Evolutionary conservation across 2,797 vertebrate genomes (phyloP).

Genomic region (Sebastolobus altivelis): DNA sequence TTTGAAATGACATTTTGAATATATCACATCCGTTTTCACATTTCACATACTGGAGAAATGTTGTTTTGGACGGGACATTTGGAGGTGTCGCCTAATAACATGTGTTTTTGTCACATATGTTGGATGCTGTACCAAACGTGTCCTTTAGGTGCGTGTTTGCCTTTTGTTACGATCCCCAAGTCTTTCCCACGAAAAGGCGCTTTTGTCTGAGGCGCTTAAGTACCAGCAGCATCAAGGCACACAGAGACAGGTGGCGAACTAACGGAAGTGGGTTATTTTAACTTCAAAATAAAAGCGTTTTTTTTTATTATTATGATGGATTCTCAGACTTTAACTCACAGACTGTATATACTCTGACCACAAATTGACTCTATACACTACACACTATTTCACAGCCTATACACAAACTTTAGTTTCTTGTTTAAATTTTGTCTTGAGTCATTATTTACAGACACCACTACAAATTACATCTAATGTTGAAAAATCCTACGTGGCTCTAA

Average conservation of each 20-base stretch:
- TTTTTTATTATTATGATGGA: rapidly evolving
- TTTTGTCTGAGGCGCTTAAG: conserved; percentile 77
- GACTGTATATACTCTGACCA: neutral
- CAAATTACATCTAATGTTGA: neutral
- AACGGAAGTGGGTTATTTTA: conserved; percentile 16
- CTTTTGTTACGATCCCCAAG: conserved; percentile 64
- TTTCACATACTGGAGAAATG: neutral
- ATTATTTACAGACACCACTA: neutral
- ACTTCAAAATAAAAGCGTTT: conserved; percentile 56
- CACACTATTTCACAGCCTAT: neutral
- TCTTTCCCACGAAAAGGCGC: conserved; percentile 66
- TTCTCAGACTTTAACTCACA: neutral
- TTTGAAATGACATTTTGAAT: neutral
- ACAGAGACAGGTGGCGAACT: rapidly evolving
- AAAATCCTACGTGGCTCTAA: neutral
- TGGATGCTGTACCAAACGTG: neutral
- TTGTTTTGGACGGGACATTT: rapidly evolving
- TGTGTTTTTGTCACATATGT: neutral
- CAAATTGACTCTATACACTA: neutral
- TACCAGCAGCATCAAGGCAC: conserved; percentile 21
- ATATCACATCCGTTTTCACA: neutral
- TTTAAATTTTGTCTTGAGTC: neutral
- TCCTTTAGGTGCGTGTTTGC: conserved; percentile 5
- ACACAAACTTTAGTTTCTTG: neutral
- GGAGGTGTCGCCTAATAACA: neutral